phyloP scores from a whole-genome alignment of 2,113 vertebrate species.

The Orthonyx spaldingii region DNA sequence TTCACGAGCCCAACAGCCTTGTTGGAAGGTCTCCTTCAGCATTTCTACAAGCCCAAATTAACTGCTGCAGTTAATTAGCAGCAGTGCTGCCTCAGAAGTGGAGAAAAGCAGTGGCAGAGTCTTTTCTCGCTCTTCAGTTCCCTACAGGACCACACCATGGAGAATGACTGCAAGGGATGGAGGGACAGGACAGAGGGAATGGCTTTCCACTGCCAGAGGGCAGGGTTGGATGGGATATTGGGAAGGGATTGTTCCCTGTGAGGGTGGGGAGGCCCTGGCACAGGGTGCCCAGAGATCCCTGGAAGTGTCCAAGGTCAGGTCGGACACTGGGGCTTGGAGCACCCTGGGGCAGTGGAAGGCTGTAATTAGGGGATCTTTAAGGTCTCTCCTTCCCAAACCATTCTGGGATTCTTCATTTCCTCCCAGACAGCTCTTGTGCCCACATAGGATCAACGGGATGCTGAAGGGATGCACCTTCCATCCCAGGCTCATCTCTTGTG shows the following conservation, averaged over 20 bases:
- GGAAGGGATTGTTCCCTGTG: background rate
- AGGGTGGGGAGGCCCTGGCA: background rate
- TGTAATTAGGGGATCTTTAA: background rate
- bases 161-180: background rate
- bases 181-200: background rate
- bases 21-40: background rate
- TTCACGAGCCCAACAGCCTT: background rate
- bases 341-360: fast-evolving
- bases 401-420: background rate
- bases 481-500: background rate
- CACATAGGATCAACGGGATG: background rate
- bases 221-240: background rate
- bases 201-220: background rate
- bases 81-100: background rate
- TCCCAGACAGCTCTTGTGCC: fast-evolving
- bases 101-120: background rate
- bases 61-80: background rate
- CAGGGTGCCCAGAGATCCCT: background rate
- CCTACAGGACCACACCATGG: background rate
- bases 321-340: fast-evolving
- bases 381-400: background rate
- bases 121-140: background rate
- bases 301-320: fast-evolving
- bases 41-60: background rate
- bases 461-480: background rate